Conservation (phyloP, 30 jellyfish, hydroid and myxozoan genomes). For the Morbakka virulenta region DNA sequence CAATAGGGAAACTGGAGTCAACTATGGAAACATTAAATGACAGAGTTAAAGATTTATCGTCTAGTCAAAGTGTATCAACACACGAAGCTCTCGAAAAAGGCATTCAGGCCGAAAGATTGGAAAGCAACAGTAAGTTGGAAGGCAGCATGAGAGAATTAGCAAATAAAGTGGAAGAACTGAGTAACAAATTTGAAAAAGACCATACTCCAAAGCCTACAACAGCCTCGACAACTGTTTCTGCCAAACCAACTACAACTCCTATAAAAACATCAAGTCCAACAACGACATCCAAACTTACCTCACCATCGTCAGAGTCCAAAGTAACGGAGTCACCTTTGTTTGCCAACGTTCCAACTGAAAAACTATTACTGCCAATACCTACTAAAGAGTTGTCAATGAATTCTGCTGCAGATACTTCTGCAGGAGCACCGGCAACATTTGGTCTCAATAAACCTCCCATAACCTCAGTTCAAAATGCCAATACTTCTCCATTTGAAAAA, state of each 20-base stretch:
- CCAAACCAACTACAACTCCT: background rate
- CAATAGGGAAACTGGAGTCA: conserved; percentile 58
- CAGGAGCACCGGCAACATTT: background rate
- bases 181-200: background rate
- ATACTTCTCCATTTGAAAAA: background rate
- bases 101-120: conserved; percentile 20
- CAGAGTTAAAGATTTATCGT: conserved; percentile 50
- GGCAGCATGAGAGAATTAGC: conserved; percentile 39
- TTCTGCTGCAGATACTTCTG: background rate
- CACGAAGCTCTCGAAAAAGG: background rate
- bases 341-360: background rate
- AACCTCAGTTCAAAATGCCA: background rate
- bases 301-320: background rate
- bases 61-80: background rate
- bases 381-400: background rate
- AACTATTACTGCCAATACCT: background rate
- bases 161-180: conserved; percentile 9
- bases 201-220: background rate
- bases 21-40: conserved; percentile 57
- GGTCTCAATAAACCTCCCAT: background rate
- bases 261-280: background rate
- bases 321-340: background rate
- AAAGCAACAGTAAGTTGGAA: conserved; percentile 32
- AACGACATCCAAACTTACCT: background rate
- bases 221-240: background rate